Conservation (phyloP, 1,140 invertebrate genomes). For the Pachyrhynchus sulphureomaculatus region DNA sequence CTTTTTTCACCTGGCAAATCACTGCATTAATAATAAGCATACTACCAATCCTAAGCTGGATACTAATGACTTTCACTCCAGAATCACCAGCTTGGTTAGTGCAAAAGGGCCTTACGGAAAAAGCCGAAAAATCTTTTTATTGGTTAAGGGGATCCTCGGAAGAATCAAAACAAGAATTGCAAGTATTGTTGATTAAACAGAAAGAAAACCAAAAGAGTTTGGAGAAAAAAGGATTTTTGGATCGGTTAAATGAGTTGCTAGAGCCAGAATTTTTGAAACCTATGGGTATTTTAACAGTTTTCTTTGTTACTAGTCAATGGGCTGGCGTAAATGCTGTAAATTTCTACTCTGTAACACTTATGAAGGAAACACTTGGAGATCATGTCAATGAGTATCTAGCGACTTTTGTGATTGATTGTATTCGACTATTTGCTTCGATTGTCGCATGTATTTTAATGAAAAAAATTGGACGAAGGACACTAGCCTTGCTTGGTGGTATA, state of each 20-base stretch:
- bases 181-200: no score
- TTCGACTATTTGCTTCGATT: conserved; percentile 63
- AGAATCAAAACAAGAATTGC: no score
- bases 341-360: conserved; percentile 71
- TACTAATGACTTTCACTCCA: conserved; percentile 58
- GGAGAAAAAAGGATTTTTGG: conserved; percentile 11
- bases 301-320: conserved; percentile 64
- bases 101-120: conserved; percentile 54
- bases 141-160: conserved; percentile 56
- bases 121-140: conserved; percentile 55
- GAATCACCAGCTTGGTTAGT: conserved; percentile 74
- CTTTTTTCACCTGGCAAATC: conserved; percentile 60
- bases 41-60: conserved; percentile 55
- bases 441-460: no score
- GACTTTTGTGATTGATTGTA: conserved; percentile 67
- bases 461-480: no score
- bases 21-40: conserved; percentile 57
- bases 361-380: conserved; percentile 56
- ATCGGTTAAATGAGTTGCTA: conserved; percentile 40
- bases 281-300: conserved; percentile 59
- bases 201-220: no score
- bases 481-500: no score
- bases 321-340: conserved; percentile 68
- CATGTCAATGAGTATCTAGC: conserved; percentile 60
- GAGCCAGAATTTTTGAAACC: conserved; percentile 57